Evolutionary conservation across 1,140 invertebrate species (phyloP).

Genomic region (Anastrepha obliqua): DNA sequence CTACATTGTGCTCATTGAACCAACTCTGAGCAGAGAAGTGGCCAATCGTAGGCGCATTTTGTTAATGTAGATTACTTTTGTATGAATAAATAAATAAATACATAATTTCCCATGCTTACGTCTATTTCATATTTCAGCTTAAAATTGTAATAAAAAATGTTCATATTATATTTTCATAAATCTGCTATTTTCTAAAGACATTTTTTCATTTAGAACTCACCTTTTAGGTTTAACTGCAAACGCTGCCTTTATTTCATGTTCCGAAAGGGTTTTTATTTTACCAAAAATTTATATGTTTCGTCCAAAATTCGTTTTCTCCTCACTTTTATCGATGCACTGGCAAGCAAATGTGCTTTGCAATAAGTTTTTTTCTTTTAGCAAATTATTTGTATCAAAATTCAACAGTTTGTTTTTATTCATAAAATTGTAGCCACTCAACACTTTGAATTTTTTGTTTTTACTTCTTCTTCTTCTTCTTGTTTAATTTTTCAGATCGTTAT

Average conservation of each 20-base stretch:
- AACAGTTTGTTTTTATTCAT: neutral
- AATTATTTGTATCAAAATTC: neutral
- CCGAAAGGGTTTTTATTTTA: neutral
- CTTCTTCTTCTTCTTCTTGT: neutral
- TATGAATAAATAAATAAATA: no score
- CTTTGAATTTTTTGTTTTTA: slow-evolving; percentile 7
- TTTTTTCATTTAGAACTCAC: neutral
- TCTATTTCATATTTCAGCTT: no score
- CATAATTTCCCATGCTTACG: no score
- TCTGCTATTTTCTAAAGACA: no score
- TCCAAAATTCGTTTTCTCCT: neutral
- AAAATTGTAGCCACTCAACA: neutral
- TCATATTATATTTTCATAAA: no score
- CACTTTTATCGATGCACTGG: neutral
- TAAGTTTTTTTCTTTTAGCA: neutral
- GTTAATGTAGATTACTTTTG: no score
- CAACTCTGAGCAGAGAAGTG: no score
- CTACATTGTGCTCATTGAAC: no score
- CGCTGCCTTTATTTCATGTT: neutral
- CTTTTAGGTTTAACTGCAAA: neutral
- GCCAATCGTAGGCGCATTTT: no score
- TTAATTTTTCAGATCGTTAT: neutral
- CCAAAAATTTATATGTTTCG: neutral
- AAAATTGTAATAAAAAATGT: neutral
- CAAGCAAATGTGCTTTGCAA: neutral